A percentile compares a stretch with the other conserved stretches of the same genome.
These are phyloP conservation scores for Anguilla marmorata DNA, from an alignment of 2,797 vertebrate species.

Conservation along the genomic window DNA sequence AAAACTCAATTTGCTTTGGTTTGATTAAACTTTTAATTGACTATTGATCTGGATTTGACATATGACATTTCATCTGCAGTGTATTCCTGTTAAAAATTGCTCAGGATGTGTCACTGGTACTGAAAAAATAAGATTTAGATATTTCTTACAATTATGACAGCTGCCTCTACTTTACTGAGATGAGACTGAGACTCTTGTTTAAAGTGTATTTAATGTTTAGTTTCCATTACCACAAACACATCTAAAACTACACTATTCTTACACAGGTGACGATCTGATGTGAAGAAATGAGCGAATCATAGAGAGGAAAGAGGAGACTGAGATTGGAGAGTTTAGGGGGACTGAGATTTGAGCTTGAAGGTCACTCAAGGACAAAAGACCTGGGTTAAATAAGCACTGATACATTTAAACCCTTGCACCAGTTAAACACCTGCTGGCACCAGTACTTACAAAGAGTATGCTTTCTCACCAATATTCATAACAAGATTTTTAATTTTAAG, in stretches of 20 bases:
- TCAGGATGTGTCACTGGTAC: neutral
- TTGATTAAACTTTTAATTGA: constrained; percentile 14
- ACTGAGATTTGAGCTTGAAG: neutral
- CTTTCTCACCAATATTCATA: neutral
- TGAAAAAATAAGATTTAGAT: neutral
- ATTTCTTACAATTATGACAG: neutral
- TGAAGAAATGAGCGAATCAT: no score
- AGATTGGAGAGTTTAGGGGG: neutral
- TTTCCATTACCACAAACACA: neutral
- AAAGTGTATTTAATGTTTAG: neutral
- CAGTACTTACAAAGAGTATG: neutral
- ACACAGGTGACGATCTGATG: no score
- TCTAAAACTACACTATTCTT: neutral
- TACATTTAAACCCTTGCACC: neutral
- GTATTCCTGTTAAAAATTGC: neutral
- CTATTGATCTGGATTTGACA: constrained; percentile 16
- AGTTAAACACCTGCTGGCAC: neutral
- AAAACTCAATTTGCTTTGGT: neutral
- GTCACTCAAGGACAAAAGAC: neutral
- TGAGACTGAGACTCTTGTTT: neutral
- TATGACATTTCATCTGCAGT: neutral
- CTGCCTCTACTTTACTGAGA: neutral
- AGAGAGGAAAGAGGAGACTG: neutral
- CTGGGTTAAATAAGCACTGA: neutral
- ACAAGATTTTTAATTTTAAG: neutral